Conservation (phyloP, 2,888 invertebrate species). For the Hydropsyche betteni region DNA sequence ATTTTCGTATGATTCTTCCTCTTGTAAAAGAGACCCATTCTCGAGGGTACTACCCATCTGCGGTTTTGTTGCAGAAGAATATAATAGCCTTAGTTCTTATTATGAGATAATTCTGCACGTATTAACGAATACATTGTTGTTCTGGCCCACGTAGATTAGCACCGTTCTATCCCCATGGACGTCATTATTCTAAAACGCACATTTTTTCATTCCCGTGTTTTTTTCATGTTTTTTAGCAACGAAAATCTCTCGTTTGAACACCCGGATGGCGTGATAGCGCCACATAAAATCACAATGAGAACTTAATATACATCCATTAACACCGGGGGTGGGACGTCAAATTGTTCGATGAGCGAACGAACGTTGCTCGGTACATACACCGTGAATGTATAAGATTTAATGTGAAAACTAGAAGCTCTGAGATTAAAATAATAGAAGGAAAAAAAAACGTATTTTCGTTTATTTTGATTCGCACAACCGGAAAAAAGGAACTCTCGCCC, state of each 20-base stretch:
- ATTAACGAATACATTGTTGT: conserved; percentile 27
- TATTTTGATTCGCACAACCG: background rate
- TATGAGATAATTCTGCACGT: conserved; percentile 13
- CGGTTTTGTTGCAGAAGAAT: conserved; percentile 15
- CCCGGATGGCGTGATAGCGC: conserved; percentile 46
- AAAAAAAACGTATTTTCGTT: background rate
- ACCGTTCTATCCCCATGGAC: background rate
- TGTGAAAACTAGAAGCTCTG: too few relatives aligned
- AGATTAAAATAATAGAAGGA: too few relatives aligned
- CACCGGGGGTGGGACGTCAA: conserved; percentile 36
- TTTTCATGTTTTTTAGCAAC: conserved; percentile 39
- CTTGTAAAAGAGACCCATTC: too few relatives aligned
- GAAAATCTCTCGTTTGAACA: conserved; percentile 43
- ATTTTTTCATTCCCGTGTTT: background rate
- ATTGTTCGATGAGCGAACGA: conserved; percentile 37
- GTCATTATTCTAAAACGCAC: conserved; percentile 18
- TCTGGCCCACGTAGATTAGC: conserved; percentile 23
- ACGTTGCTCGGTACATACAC: background rate
- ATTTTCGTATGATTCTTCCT: conserved; percentile 1
- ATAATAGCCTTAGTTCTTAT: conserved; percentile 13
- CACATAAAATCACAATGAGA: conserved; percentile 48
- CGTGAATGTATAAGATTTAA: too few relatives aligned
- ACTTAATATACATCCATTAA: conserved; percentile 48
- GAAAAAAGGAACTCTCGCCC: background rate
- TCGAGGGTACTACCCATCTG: conserved; percentile 4